Evolutionary conservation across 1,140 invertebrate species (phyloP).

Genomic region (Cyclargus thomasi): DNA sequence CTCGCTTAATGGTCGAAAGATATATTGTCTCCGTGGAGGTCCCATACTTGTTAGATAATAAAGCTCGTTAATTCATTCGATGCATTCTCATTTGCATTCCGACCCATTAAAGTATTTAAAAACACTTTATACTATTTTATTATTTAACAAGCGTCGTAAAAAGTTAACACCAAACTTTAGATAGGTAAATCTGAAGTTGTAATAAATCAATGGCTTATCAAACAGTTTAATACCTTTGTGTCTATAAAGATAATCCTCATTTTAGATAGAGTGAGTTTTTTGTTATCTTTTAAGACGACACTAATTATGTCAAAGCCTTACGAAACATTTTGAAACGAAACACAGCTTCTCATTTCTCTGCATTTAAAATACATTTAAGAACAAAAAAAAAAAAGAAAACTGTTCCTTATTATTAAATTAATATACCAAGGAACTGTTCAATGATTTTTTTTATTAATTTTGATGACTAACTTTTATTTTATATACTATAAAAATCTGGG

Average conservation of each 20-base stretch:
- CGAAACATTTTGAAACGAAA: too few species aligned
- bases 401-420: too few species aligned
- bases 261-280: background rate
- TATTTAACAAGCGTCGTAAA: constrained; percentile 9
- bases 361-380: too few species aligned
- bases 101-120: constrained; percentile 7
- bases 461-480: too few species aligned
- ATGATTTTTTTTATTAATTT: too few species aligned
- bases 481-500: too few species aligned
- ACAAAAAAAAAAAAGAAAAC: too few species aligned
- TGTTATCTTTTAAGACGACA: background rate
- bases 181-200: background rate
- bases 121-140: constrained; percentile 6
- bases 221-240: constrained; percentile 5
- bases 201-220: constrained; percentile 1
- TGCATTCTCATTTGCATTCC: constrained; percentile 2
- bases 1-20: background rate
- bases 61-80: background rate
- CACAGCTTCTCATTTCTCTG: too few species aligned
- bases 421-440: too few species aligned
- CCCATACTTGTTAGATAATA: background rate
- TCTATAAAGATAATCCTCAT: constrained; percentile 2
- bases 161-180: background rate
- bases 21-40: background rate
- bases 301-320: too few species aligned